Base-by-base conservation (phyloP, 2,797 vertebrate genomes). In the Scolopax rusticola region DNA sequence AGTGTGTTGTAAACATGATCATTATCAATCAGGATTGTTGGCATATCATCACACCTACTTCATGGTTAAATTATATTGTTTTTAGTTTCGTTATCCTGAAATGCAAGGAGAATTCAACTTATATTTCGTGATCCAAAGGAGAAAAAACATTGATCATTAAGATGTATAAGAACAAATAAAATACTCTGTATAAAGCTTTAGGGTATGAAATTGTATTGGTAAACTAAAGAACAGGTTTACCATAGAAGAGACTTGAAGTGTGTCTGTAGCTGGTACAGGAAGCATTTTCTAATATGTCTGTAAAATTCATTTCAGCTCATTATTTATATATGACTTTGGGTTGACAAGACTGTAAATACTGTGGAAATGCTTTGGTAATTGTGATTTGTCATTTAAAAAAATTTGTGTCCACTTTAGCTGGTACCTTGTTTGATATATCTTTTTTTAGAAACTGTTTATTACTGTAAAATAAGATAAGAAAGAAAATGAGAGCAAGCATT, bases 131-230 rank as follows among this genome's bases (percentile, higher is more conserved):
- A 84, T 69, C 16, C 12, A 47, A 71, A 59, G 24, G 10, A 84
- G 11, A 5, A 4, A 45, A 75, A 76, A 65, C n/a, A 15, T 36
- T 1, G 0, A 4, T 56, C 6, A 16, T 56, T 64, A 56, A 4
- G 74, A 27, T 32, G 6, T 33, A 6, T 60, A 41, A 20, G 33
- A 87, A 36, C 4, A 43, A 65, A 38, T 47, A 3, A 19, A 6
- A 8, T 78, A 3, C 15, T 74, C 8, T n/a, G 3, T 61, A 27
- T 41, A 24, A 73, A 80, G 10, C n/a, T 73, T 53, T 54, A 54
- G 28, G 11, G 6, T 54, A 68, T 88, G 36, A 84, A 76, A 68
- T 84, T 9, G 1, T 63, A 6, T 18, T 74, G 10, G 1, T 19
- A 88, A 78, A 74, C 32, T 56, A 21, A 73, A 70, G 25, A 85